Percentiles rank a stretch among this genome's conserved stretches.
These are phyloP conservation scores for Rhinophrynus dorsalis DNA, from an alignment of 2,797 vertebrate species.

Conservation along the genomic window DNA sequence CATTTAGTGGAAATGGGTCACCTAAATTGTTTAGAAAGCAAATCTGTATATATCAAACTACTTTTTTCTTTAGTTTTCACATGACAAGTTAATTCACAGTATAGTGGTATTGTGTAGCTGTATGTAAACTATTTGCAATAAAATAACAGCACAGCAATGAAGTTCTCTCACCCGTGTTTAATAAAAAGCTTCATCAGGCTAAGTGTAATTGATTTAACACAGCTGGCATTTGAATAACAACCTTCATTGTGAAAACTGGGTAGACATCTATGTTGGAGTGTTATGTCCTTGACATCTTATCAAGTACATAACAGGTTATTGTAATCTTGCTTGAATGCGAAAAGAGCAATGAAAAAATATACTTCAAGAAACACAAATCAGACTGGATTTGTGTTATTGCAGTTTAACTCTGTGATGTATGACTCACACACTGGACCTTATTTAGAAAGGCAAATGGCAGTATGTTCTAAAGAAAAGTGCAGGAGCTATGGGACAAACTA, in stretches of 20 bases:
- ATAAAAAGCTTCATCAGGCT: conserved; percentile 6
- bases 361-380: conserved; percentile 42
- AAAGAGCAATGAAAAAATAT: conserved; percentile 17
- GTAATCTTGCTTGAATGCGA: conserved; percentile 32
- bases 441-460: too few species aligned
- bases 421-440: too few species aligned
- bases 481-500: too few species aligned
- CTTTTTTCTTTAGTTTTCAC: conserved; percentile 30
- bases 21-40: conserved; percentile 55
- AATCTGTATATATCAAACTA: conserved; percentile 31
- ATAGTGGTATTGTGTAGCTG: conserved; percentile 49
- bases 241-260: conserved; percentile 7
- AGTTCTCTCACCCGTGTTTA: not conserved
- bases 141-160: not conserved
- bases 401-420: conserved; percentile 17
- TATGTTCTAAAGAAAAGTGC: too few species aligned
- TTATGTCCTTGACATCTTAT: conserved; percentile 45
- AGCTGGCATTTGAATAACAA: conserved; percentile 38
- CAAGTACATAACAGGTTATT: conserved; percentile 42
- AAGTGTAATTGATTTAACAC: conserved; percentile 28
- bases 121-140: conserved; percentile 29
- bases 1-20: conserved; percentile 57
- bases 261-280: conserved; percentile 21
- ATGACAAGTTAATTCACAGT: not conserved
- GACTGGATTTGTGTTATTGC: conserved; percentile 27